Percentiles rank a stretch among this genome's conserved stretches.
Conservation (phyloP, 2,888 invertebrate species). For the Buathra laborator region DNA sequence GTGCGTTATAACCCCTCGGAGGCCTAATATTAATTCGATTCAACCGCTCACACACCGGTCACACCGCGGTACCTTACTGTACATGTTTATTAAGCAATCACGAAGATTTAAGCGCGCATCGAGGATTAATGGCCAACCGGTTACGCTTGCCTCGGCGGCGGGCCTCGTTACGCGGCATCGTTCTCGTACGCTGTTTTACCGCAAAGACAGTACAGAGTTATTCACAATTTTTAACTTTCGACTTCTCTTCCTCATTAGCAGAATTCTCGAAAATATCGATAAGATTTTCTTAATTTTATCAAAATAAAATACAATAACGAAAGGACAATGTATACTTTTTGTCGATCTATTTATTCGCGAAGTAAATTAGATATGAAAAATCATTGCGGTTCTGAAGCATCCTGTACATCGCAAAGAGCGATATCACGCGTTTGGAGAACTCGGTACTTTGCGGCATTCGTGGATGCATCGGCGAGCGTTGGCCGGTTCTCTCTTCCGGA, state of each 20-base stretch:
- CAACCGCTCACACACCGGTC: conserved; percentile 31
- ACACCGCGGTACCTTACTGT: conserved; percentile 31
- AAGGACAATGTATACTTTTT: not conserved
- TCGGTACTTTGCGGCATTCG: conserved; percentile 20
- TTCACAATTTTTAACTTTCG: conserved; percentile 21
- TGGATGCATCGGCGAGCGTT: conserved; percentile 46
- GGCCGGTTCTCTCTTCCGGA: conserved; percentile 17
- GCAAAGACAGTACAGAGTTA: conserved; percentile 45
- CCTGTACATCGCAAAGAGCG: conserved; percentile 34
- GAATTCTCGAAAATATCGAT: not conserved
- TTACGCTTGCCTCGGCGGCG: conserved; percentile 44
- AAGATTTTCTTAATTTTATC: not conserved
- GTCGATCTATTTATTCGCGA: not conserved
- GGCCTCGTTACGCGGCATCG: conserved; percentile 62
- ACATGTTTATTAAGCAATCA: conserved; percentile 65
- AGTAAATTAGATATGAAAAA: not conserved
- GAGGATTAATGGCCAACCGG: conserved; percentile 60
- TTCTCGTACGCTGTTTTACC: conserved; percentile 14
- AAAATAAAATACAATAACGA: not conserved
- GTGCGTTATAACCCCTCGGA: conserved; percentile 16
- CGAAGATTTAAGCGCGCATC: conserved; percentile 63
- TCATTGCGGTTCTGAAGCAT: conserved; percentile 17
- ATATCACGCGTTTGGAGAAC: conserved; percentile 8
- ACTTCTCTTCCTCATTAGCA: not conserved
- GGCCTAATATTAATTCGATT: conserved; percentile 57